Evolutionary conservation across 2,888 invertebrate genomes (phyloP).

Genomic region (Cotesia congregata): DNA sequence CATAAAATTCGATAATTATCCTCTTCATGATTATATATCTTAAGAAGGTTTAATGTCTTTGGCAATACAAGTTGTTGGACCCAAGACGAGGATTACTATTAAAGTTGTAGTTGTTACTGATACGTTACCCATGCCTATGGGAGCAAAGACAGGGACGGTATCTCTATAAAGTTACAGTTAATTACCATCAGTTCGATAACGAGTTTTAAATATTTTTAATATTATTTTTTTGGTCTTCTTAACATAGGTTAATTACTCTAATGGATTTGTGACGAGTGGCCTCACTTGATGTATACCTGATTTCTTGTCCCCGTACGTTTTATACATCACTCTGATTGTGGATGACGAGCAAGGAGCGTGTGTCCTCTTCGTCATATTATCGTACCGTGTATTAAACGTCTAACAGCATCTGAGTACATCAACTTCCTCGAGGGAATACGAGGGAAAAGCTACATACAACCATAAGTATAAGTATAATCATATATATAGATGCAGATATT

Average conservation of each 20-base stretch:
- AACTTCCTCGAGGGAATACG: constrained; percentile 28
- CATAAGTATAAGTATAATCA: too few relatives aligned
- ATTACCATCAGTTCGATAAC: constrained; percentile 13
- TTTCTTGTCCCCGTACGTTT: not conserved
- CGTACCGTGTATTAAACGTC: constrained; percentile 30
- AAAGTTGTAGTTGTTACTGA: constrained; percentile 1
- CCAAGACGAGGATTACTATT: not conserved
- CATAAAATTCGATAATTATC: constrained; percentile 23
- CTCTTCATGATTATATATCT: not conserved
- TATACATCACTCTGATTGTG: not conserved
- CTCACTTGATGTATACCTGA: constrained; percentile 18
- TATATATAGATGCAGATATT: not conserved
- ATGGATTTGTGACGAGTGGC: constrained; percentile 50
- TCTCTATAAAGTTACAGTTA: constrained; percentile 1
- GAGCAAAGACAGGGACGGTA: not conserved
- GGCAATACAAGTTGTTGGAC: not conserved
- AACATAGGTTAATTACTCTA: constrained; percentile 45
- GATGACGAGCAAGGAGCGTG: constrained; percentile 14
- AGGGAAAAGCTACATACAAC: constrained; percentile 19
- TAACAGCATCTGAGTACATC: constrained; percentile 36
- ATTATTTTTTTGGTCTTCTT: not conserved
- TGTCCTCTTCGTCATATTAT: not conserved
- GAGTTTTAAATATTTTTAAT: constrained; percentile 4
- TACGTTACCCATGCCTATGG: not conserved
- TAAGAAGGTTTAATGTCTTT: not conserved